Evolutionary conservation across 2,797 vertebrate genomes (phyloP).

Genomic region (Rhinatrema bivittatum): DNA sequence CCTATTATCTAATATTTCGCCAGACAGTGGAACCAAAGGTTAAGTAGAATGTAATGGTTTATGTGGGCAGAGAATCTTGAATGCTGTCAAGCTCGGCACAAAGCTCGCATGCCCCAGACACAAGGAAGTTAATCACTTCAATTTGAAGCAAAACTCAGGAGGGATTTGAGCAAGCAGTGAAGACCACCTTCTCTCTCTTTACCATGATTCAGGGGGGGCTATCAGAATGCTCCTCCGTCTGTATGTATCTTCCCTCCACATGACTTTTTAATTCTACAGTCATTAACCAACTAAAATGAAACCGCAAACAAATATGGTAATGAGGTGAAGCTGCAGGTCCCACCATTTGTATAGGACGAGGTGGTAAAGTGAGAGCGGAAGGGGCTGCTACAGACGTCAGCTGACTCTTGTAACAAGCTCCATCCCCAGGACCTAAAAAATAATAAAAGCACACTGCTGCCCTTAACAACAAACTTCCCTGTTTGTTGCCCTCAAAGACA

Average conservation of each 20-base stretch:
- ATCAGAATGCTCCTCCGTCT: conserved; percentile 10
- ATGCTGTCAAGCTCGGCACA: conserved; percentile 31
- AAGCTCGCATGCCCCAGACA: conserved; percentile 39
- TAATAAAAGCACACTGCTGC: too few species aligned
- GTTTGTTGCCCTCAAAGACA: too few species aligned
- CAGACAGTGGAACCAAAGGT: conserved; percentile 50
- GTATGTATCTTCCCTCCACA: conserved; percentile 1
- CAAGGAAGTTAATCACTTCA: conserved; percentile 43
- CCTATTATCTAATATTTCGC: conserved; percentile 53
- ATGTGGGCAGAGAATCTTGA: conserved; percentile 42
- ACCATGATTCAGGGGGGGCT: conserved; percentile 25
- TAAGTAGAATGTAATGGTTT: conserved; percentile 48
- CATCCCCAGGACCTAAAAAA: too few species aligned
- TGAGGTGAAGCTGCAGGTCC: conserved; percentile 12
- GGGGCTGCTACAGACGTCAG: too few species aligned
- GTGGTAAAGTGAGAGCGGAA: conserved; percentile 5
- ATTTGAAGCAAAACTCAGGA: conserved; percentile 31
- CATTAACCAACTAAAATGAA: conserved; percentile 16
- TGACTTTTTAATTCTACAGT: background rate
- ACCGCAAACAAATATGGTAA: conserved; percentile 25
- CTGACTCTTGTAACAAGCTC: too few species aligned
- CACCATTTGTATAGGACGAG: background rate
- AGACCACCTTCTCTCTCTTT: conserved; percentile 21
- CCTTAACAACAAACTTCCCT: too few species aligned
- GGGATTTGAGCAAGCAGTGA: conserved; percentile 25